Percentiles rank a stretch among this genome's conserved stretches.
These are phyloP conservation scores for Anthopleura sola DNA, from an alignment of 64 coral and sea anemone genomes.

Conservation along the genomic window DNA sequence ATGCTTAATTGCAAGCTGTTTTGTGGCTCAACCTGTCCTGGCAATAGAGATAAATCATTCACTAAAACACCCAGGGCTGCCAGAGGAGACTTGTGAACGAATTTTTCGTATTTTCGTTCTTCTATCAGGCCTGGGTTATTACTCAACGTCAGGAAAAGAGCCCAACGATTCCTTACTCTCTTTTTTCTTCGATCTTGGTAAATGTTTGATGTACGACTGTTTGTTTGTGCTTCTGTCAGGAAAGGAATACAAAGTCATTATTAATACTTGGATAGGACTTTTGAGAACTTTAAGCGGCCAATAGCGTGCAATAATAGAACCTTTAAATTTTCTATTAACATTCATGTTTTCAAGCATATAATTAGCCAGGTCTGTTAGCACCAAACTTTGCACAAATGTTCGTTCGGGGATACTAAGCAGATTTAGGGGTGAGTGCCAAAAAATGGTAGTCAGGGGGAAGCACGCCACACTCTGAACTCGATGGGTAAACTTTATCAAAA, in stretches of 20 bases:
- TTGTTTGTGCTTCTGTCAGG: not conserved
- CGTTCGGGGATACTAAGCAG: too few relatives aligned
- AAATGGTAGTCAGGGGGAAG: too few relatives aligned
- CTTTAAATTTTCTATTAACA: too few relatives aligned
- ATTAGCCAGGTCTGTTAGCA: too few relatives aligned
- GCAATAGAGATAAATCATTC: not conserved
- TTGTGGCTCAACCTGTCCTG: not conserved
- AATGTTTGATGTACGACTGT: not conserved
- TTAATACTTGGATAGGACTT: too few relatives aligned
- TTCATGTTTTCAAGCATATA: too few relatives aligned
- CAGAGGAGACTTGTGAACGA: conserved; percentile 43
- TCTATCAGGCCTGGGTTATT: conserved; percentile 64
- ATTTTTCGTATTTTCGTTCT: conserved; percentile 39
- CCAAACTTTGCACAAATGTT: too few relatives aligned
- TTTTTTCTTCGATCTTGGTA: not conserved
- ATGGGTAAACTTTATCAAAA: too few relatives aligned
- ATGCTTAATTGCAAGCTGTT: not conserved
- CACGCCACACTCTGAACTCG: too few relatives aligned
- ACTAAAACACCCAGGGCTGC: conserved; percentile 37
- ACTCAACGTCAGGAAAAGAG: conserved; percentile 41
- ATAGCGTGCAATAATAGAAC: too few relatives aligned
- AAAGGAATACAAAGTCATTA: not conserved
- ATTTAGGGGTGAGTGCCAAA: too few relatives aligned
- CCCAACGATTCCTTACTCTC: conserved; percentile 58
- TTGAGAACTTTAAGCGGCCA: too few relatives aligned